Evolutionary conservation across 2,888 invertebrate species (phyloP).

Genomic region (Apamea sordens): DNA sequence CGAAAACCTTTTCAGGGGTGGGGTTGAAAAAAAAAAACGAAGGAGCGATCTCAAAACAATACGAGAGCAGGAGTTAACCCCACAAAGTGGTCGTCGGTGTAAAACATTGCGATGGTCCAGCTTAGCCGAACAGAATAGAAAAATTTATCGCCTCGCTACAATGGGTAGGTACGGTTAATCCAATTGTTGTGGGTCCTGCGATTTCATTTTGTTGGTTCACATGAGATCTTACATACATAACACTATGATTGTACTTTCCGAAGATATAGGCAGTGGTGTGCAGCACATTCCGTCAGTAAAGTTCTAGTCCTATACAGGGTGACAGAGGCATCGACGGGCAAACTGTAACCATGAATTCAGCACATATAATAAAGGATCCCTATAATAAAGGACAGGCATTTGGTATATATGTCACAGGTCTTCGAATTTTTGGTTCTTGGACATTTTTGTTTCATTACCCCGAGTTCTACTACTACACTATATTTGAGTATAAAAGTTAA

Average conservation of each 20-base stretch:
- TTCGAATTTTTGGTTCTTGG: too few relatives aligned
- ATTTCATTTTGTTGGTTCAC: conserved; percentile 79
- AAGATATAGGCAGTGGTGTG: background rate
- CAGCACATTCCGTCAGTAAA: background rate
- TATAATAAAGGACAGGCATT: too few relatives aligned
- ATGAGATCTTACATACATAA: conserved; percentile 69
- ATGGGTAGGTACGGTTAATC: conserved; percentile 81
- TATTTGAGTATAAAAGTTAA: too few relatives aligned
- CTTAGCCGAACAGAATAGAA: conserved; percentile 80
- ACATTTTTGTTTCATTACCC: too few relatives aligned
- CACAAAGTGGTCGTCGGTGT: conserved; percentile 59
- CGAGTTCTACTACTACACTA: too few relatives aligned
- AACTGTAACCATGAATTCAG: background rate
- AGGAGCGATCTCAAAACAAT: conserved; percentile 70
- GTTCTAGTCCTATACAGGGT: background rate
- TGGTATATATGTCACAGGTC: too few relatives aligned
- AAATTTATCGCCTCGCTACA: conserved; percentile 86
- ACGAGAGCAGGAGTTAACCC: conserved; percentile 70
- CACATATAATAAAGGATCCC: too few relatives aligned
- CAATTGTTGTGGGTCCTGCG: conserved; percentile 77
- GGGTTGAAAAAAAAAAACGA: too few relatives aligned
- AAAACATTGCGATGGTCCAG: conserved; percentile 77
- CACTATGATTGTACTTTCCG: conserved; percentile 18
- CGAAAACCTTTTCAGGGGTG: conserved; percentile 65
- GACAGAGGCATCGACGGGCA: too few relatives aligned